Base-by-base conservation (phyloP, 2,888 invertebrate genomes). In the Heterodera filipjevi region DNA sequence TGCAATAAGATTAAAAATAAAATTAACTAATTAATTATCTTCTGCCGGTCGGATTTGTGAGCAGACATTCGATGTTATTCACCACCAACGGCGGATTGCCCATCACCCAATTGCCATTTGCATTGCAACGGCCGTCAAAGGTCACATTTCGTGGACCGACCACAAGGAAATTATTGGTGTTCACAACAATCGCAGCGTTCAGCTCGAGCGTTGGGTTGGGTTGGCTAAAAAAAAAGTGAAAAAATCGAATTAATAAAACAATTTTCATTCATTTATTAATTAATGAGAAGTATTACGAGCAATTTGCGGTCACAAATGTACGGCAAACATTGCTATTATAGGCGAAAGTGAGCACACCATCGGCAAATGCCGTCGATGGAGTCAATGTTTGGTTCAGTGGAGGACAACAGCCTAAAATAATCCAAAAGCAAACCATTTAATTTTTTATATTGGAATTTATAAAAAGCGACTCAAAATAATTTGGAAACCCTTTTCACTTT, bases 291-390 rank as follows among this genome's bases (percentile, higher is more conserved):
- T 30, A 75, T 79, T 49, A 80, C 79, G 71, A 35, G 80, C 79
- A 79, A 79, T 79, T 79, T 6, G 49, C 74, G 12, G 53, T 64
- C 32, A 80, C 79, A 16, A 49, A 66, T 44, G 78, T 71, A 19
- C 71, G 64, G 66, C 78, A 79, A 71, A 66, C 59, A 35, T 49
- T 79, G 53, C 71, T 80, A 49, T 79, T 49, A 77, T 79, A 79
- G n/a, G 46, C 79, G 46, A 80, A 72, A 12, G 80, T 80, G 30
- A 79, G 30, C 27, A 35, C 68, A 5, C 79, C 79, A 59, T 79
- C 79, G n/a, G 79, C 70, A 32, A 79, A 79, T 53, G 66, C 46
- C 16, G 59, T 46, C n/a, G 32, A 44, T 10, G 59, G 59, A 3
- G 30, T 39, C 64, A 77, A 44, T 32, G 77, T 77, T 33, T 77